These are phyloP conservation scores for Smutsia gigantea DNA, from an alignment of 2,797 vertebrate genomes.

Conservation along the genomic window DNA sequence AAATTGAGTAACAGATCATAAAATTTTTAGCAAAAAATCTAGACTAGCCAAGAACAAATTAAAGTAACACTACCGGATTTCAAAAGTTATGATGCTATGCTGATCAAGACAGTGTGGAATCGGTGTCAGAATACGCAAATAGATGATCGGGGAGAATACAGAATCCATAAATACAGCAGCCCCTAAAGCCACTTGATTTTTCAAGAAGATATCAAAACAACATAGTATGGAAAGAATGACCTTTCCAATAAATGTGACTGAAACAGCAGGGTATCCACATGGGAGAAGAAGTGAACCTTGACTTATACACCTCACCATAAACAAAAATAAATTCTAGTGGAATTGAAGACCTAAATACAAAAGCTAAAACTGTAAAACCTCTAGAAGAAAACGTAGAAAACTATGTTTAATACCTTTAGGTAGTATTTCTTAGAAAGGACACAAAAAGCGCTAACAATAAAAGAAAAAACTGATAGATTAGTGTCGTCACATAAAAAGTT, in stretches of 20 bases:
- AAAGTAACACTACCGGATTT: not conserved
- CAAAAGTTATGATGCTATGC: not conserved
- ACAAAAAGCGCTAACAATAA: not conserved
- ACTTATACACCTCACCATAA: not conserved
- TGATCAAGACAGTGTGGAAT: not conserved
- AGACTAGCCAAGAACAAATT: not conserved
- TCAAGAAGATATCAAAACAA: not conserved
- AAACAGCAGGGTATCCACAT: not conserved
- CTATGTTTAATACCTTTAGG: not conserved
- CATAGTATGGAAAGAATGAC: not conserved
- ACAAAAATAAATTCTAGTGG: not conserved
- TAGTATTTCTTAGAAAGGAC: not conserved
- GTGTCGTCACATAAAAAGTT: not conserved
- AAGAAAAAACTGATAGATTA: not conserved
- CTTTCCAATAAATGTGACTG: not conserved
- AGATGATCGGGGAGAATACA: not conserved
- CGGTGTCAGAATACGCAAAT: not conserved
- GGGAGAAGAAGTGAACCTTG: not conserved
- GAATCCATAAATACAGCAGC: not conserved
- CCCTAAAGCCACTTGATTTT: not conserved
- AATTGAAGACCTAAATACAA: not conserved
- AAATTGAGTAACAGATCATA: not conserved
- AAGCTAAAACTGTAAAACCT: not conserved
- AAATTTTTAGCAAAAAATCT: not conserved
- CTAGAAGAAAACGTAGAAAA: not conserved